Evolutionary conservation across 2,113 vertebrate species (phyloP).

Genomic region (Rostratula benghalensis): DNA sequence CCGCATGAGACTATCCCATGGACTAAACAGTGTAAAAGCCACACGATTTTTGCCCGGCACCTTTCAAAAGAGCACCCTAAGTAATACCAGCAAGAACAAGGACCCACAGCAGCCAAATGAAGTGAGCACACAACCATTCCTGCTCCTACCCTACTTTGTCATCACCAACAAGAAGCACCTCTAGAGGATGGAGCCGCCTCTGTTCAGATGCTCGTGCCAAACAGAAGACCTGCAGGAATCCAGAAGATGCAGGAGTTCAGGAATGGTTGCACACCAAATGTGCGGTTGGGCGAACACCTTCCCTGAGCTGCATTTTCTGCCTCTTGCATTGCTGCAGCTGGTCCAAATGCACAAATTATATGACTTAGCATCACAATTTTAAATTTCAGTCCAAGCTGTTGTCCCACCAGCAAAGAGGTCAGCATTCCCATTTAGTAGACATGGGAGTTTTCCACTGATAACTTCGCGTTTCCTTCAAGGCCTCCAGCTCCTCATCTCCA

Average conservation of each 20-base stretch:
- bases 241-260: not conserved
- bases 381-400: not conserved
- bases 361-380: not conserved
- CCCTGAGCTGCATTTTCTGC: not conserved
- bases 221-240: not conserved
- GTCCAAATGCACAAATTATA: not conserved
- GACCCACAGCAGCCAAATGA: not conserved
- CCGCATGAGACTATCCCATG: not conserved
- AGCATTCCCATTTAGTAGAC: not conserved
- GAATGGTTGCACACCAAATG: not conserved
- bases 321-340: not conserved
- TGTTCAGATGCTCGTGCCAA: not conserved
- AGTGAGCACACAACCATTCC: not conserved
- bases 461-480: not conserved
- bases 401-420: not conserved
- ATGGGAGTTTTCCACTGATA: not conserved
- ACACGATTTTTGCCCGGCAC: not conserved
- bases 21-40: not conserved
- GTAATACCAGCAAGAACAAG: not conserved
- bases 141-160: not conserved
- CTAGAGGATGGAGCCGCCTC: not conserved
- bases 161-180: not conserved
- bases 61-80: not conserved
- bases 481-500: not conserved
- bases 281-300: not conserved